phyloP scores from a whole-genome alignment of 2,113 vertebrate species.

The Etia nguti region DNA sequence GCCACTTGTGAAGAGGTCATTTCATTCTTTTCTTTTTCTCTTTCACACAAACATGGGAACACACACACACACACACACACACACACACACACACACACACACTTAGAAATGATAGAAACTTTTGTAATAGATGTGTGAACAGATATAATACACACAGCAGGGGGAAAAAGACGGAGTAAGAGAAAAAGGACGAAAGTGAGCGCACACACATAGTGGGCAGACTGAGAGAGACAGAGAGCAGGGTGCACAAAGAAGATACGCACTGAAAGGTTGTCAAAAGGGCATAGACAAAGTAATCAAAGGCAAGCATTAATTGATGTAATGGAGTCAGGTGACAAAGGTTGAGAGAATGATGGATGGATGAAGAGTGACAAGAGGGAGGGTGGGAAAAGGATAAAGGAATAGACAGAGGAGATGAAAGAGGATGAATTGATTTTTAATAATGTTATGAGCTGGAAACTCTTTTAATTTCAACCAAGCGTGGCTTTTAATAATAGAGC shows the following conservation, averaged over 20 bases:
- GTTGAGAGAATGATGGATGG: neutral
- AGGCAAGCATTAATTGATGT: constrained; percentile 17
- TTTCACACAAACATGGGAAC: neutral
- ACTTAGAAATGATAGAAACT: neutral
- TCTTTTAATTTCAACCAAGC: constrained; percentile 31
- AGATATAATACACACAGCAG: neutral
- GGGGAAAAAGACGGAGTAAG: neutral
- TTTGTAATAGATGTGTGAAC: neutral
- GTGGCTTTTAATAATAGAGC: constrained; percentile 24
- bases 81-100: neutral
- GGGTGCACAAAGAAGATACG: neutral
- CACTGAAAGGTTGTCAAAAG: constrained; percentile 5
- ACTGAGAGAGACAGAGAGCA: neutral
- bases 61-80: no score
- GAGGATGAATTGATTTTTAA: constrained; percentile 40
- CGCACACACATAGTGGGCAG: neutral
- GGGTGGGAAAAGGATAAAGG: neutral
- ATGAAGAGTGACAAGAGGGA: neutral
- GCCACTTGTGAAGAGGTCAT: constrained; percentile 18
- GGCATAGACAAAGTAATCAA: constrained; percentile 9
- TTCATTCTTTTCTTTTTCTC: neutral
- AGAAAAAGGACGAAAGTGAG: neutral
- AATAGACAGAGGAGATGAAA: constrained; percentile 15
- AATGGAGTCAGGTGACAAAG: constrained; percentile 14
- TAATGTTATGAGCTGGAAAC: constrained; percentile 24